Evolutionary conservation across 2,113 vertebrate species (phyloP), one percentile per base, ranked within the genome.

Genomic region (Petrocephalus microphthalmus): DNA sequence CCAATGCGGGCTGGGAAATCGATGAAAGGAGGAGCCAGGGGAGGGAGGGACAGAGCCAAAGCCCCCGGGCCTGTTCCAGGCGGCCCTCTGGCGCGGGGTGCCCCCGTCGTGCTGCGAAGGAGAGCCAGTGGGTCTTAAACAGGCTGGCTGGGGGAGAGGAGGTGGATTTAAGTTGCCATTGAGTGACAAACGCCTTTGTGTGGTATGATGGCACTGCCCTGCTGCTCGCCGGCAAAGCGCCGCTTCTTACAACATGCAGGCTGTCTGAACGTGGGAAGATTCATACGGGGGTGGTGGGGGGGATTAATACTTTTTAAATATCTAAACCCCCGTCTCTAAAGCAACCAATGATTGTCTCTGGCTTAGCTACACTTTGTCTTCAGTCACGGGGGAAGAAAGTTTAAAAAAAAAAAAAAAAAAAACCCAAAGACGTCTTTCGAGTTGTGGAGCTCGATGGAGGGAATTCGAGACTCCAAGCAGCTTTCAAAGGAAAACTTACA

Each of bases 141-240:
- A 86, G 85, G 49, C 85, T 47, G 85, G 85, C 85, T 86, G 85
- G 87, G 51, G 87, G 74, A 81, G 13, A 42, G 87, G 54, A 83
- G 87, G 19, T 54, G 87, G 78, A 57, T 83, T 88, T 83, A 88
- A 57, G 78, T 82, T 37, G 52, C 52, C n/a, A 37, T 53, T 88
- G 87, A 88, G 29, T 84, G 87, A 60, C 87, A 88, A 84, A 88
- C n/a, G 53, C 87, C 78, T 57, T 60, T 88, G 87, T 88, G 74
- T 15, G 7, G 20, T n/a, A 19, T 56, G 87, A 83, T 57, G 78
- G 78, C 87, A 60, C 78, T 56, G 25, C 51, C 71, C 67, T 57
- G 49, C 64, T 37, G 87, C 49, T 82, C 71, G 5, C 6, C 87
- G 7, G 47, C 49, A 29, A 85, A 85, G 52, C 84, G 13, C 49